Base-by-base conservation (phyloP, 1,140 invertebrate species). In the Pseudomyrmex pallidus region DNA sequence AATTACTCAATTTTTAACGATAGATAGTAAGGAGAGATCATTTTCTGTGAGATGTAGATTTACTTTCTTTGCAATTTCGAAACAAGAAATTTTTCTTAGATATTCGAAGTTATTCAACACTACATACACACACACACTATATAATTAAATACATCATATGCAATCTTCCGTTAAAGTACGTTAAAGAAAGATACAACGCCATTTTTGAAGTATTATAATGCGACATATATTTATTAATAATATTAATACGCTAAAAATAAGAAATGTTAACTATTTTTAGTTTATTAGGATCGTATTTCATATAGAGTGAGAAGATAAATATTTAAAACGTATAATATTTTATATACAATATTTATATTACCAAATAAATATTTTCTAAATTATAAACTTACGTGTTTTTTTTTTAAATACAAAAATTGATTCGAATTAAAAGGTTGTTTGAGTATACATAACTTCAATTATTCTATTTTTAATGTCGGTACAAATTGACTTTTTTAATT, bases 401-500 rank as follows among this genome's bases (percentile, higher is more conserved):
- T 63, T 17, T n/a, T n/a, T n/a, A n/a, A 17, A 62, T 15, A 54
- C 8, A 54, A 15, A 54, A 64, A 63, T 74, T 17, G 4, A 74
- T 57, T 7, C 50, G 25, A 50, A 15, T 20, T 64, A 13, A 35
- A 52, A 17, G 44, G 64, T 63, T 12, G 15, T 48, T 70, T 0
- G 15, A 56, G 2, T 12, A 25, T 22, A 59, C 54, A 35, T 12
- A 46, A 76, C 7, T 17, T 50, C 15, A 50, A 48, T 44, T 44
- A 54, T 52, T 7, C n/a, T 15, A 17, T 52, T 10, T 50, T 74
- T 50, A 54, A 77, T 4, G 46, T 48, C 2, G 20, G 3, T 3
- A 25, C n/a, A 70, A 35, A 17, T 25, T 20, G 20, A 70, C 57
- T 48, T 57, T 17, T 80, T 35, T 59, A 59, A 80, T 70, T 50